Evolutionary conservation across 2,113 vertebrate species (phyloP).

Genomic region (Emydura subglobosa): DNA sequence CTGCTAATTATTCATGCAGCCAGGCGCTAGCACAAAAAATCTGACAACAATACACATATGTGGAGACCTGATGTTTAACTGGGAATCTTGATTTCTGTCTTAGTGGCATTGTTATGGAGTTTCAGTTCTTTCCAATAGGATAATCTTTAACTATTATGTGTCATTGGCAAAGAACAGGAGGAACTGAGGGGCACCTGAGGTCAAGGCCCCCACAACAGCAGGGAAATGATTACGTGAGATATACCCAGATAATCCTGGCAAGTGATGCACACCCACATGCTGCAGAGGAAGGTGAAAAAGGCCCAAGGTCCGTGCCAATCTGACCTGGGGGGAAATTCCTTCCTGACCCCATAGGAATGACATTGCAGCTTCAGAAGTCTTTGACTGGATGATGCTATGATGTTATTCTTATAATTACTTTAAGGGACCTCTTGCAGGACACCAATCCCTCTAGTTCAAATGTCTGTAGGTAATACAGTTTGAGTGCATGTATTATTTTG

Average conservation of each 20-base stretch:
- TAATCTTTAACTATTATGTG: background rate
- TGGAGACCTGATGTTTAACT: background rate
- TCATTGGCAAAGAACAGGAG: background rate
- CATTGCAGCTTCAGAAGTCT: background rate
- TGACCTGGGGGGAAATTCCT: background rate
- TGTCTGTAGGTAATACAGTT: background rate
- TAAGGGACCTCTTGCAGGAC: background rate
- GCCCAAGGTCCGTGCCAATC: background rate
- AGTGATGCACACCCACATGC: background rate
- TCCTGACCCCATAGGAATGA: background rate
- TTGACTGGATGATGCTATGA: background rate
- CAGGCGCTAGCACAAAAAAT: background rate
- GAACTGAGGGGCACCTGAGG: background rate
- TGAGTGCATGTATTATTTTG: background rate
- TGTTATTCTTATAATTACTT: background rate
- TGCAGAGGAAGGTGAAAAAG: background rate
- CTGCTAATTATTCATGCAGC: background rate
- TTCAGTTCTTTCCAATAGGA: background rate
- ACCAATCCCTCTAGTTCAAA: accelerated
- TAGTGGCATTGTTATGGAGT: background rate
- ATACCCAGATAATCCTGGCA: background rate
- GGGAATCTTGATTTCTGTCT: background rate
- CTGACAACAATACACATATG: background rate
- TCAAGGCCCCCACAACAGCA: background rate
- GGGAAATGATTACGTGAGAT: background rate